These are phyloP conservation scores for Muschampia plurimacula DNA, from an alignment of 2,888 invertebrate species.

Conservation along the genomic window DNA sequence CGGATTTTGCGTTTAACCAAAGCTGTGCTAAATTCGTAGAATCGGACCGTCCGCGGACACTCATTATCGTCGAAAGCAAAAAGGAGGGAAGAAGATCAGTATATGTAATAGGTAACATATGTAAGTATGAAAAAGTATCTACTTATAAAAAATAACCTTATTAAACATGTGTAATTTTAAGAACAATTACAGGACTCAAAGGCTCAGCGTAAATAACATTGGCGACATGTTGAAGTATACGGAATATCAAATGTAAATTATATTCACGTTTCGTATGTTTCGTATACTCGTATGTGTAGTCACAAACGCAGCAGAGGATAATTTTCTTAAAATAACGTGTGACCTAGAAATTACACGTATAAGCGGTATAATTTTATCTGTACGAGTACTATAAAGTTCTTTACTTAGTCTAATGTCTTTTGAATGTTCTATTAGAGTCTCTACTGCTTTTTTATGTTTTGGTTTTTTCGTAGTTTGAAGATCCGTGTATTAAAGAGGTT, in stretches of 20 bases:
- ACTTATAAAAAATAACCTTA: background rate
- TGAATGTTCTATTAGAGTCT: too few relatives aligned
- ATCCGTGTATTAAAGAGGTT: too few relatives aligned
- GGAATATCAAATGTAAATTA: conserved; percentile 37
- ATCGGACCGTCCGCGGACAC: conserved; percentile 56
- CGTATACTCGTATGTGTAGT: conserved; percentile 28
- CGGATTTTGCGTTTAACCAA: conserved; percentile 41
- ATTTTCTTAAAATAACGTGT: background rate
- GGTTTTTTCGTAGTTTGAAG: too few relatives aligned
- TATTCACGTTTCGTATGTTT: conserved; percentile 35
- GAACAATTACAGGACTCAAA: background rate
- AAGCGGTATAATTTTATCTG: too few relatives aligned
- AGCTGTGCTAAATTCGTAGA: conserved; percentile 66
- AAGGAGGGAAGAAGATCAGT: background rate
- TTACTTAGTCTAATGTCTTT: too few relatives aligned
- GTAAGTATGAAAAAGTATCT: too few relatives aligned
- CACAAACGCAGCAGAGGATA: background rate
- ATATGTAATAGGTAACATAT: too few relatives aligned
- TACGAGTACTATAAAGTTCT: too few relatives aligned
- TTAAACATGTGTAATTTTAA: background rate
- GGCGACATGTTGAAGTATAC: conserved; percentile 26
- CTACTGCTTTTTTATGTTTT: too few relatives aligned
- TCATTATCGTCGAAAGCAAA: background rate
- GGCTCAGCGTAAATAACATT: background rate
- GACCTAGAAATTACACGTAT: too few relatives aligned